Percentiles rank a stretch among this genome's conserved stretches.
Evolutionary conservation across 2,888 invertebrate genomes (phyloP).

Genomic region (Norana najaformis): DNA sequence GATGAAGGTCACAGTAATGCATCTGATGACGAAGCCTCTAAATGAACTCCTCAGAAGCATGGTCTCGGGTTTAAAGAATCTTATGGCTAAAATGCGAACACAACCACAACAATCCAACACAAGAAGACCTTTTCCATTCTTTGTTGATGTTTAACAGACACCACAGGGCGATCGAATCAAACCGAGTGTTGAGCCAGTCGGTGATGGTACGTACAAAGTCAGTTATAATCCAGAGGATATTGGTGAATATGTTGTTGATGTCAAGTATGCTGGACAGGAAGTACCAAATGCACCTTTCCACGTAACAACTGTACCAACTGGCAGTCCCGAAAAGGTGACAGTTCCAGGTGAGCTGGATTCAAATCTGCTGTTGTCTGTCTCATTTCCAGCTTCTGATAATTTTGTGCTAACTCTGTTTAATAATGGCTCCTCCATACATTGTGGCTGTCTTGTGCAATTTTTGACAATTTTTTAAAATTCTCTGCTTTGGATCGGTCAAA

Average conservation of each 20-base stretch:
- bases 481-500: too few relatives aligned
- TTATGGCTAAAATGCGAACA: neutral
- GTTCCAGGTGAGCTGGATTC: slow-evolving; percentile 32
- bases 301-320: slow-evolving; percentile 36
- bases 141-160: neutral
- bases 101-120: neutral
- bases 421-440: too few relatives aligned
- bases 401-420: too few relatives aligned
- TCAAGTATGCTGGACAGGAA: slow-evolving; percentile 37
- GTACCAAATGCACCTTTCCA: slow-evolving; percentile 35
- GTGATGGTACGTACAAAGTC: slow-evolving; percentile 32
- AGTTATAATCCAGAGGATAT: slow-evolving; percentile 38
- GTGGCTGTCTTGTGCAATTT: too few relatives aligned
- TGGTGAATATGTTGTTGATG: slow-evolving; percentile 29
- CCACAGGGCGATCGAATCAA: slow-evolving; percentile 26
- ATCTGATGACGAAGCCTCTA: neutral
- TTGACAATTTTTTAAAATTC: too few relatives aligned
- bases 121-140: neutral
- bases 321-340: slow-evolving; percentile 35
- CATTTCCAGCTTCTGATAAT: neutral
- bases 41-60: neutral
- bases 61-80: neutral
- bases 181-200: slow-evolving; percentile 23
- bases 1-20: neutral
- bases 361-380: neutral